phyloP scores from a whole-genome alignment of 1,140 invertebrate genomes.

The Musca vetustissima region DNA sequence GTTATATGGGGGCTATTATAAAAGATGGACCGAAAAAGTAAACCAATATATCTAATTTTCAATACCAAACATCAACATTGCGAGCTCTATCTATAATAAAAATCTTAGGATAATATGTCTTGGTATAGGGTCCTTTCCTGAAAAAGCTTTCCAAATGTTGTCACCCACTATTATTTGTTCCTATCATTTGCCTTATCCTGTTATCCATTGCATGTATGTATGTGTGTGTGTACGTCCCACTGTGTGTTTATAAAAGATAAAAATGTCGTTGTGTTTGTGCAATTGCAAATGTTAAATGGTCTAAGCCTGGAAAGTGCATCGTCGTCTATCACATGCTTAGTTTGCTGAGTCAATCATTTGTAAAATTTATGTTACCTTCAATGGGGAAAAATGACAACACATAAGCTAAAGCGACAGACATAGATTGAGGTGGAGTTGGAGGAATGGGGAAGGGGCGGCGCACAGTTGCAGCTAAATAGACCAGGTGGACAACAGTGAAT shows the following conservation, averaged over 20 bases:
- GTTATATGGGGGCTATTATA: too few species aligned
- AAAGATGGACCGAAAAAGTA: too few species aligned
- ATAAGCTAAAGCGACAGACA: background rate
- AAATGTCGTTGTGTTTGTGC: conserved; percentile 3
- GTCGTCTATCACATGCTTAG: conserved; percentile 27
- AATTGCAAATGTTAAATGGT: conserved; percentile 22
- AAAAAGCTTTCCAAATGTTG: too few species aligned
- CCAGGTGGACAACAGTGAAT: background rate
- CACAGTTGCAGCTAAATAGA: background rate
- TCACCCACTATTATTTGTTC: too few species aligned
- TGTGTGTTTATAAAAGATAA: background rate
- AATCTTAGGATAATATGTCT: too few species aligned
- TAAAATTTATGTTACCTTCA: conserved; percentile 30
- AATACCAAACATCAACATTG: too few species aligned
- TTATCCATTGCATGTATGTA: too few species aligned
- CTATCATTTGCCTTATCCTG: too few species aligned
- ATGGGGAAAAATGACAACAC: conserved; percentile 25
- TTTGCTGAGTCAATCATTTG: conserved; percentile 32
- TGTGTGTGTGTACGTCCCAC: background rate
- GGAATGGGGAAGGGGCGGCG: background rate
- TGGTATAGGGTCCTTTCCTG: too few species aligned
- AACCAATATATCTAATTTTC: too few species aligned
- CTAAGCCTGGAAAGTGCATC: conserved; percentile 21
- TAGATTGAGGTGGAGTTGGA: too few species aligned
- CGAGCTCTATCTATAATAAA: too few species aligned